Conservation (phyloP, 1,140 invertebrate genomes). For the Mesaphorura yosii region DNA sequence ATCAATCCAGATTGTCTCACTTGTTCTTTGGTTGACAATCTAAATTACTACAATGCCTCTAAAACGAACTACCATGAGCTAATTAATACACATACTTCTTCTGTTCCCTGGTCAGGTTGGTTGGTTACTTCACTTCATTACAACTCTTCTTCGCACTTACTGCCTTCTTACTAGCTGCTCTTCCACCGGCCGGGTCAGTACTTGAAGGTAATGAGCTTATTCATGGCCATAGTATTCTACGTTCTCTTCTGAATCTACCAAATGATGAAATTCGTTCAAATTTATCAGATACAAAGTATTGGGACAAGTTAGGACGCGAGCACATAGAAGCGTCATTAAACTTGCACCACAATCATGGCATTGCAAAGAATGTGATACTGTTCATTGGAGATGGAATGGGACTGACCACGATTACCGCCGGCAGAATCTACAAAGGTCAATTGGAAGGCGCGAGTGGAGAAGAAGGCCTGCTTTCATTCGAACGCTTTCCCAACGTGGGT, state of each 20-base stretch:
- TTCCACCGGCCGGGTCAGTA: background rate
- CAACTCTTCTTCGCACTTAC: too few relatives aligned
- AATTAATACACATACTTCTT: too few relatives aligned
- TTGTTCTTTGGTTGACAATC: too few relatives aligned
- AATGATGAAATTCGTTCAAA: background rate
- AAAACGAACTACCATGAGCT: too few relatives aligned
- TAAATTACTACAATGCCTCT: too few relatives aligned
- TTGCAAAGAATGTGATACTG: conserved; percentile 81
- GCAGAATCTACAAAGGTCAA: conserved; percentile 58
- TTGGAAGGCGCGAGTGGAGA: conserved; percentile 44
- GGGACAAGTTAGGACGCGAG: conserved; percentile 41
- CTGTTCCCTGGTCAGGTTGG: too few relatives aligned
- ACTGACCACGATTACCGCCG: conserved; percentile 71
- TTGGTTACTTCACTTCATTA: too few relatives aligned
- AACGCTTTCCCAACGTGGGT: conserved; percentile 70
- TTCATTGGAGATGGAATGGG: conserved; percentile 94
- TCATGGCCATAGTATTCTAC: background rate
- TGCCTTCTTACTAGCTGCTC: too few relatives aligned
- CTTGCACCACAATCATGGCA: conserved; percentile 40
- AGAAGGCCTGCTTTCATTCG: conserved; percentile 57
- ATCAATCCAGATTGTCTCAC: background rate
- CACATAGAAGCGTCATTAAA: conserved; percentile 51
- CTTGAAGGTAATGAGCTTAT: background rate
- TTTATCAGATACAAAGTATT: conserved; percentile 43
- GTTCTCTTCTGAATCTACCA: background rate